phyloP scores from a whole-genome alignment of 2,113 vertebrate species.

The Origma solitaria region DNA sequence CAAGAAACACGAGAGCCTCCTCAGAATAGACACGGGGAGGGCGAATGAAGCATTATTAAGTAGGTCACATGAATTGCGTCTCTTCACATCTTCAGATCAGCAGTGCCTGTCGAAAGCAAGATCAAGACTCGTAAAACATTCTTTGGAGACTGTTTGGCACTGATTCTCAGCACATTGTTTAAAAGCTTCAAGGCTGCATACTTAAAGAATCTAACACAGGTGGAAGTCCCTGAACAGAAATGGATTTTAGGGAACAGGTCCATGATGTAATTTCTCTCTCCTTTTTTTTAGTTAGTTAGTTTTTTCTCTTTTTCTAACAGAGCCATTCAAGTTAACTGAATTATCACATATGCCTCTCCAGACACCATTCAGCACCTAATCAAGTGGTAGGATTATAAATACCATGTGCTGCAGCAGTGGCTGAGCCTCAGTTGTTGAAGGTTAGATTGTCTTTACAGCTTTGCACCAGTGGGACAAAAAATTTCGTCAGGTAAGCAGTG shows the following conservation, averaged over 20 bases:
- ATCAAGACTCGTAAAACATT: not conserved
- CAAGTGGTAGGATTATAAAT: not conserved
- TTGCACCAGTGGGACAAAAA: not conserved
- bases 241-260: not conserved
- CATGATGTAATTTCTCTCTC: not conserved
- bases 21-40: rapidly evolving
- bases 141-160: not conserved
- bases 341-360: not conserved
- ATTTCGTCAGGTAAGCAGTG: not conserved
- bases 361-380: conserved; percentile 29
- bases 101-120: not conserved
- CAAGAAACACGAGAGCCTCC: rapidly evolving
- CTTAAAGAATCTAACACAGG: not conserved
- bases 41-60: rapidly evolving
- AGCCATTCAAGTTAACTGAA: not conserved
- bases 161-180: rapidly evolving
- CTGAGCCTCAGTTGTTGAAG: not conserved
- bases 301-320: not conserved
- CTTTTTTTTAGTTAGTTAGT: not conserved
- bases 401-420: not conserved
- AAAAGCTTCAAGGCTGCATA: not conserved
- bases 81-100: not conserved
- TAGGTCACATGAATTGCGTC: not conserved
- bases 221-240: not conserved
- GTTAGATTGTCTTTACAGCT: conserved; percentile 6